Conservation (phyloP, 2,888 invertebrate species). For the Diogma glabrata region DNA sequence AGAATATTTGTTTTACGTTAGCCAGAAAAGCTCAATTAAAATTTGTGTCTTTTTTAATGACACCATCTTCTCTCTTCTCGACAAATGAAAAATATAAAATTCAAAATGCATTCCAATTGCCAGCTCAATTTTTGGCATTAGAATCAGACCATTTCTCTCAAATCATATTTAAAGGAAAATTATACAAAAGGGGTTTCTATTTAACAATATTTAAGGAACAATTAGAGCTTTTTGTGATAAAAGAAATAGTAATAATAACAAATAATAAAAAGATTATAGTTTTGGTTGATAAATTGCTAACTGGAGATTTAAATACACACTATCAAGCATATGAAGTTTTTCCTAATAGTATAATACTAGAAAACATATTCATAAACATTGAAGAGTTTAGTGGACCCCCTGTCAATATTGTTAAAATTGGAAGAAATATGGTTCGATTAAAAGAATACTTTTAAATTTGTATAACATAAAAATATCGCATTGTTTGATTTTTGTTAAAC, state of each 20-base stretch:
- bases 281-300: background rate
- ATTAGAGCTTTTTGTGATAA: conserved; percentile 2
- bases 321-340: background rate
- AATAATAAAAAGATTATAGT: background rate
- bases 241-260: background rate
- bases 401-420: background rate
- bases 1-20: conserved; percentile 10
- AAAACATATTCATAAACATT: background rate
- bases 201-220: background rate
- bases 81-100: background rate
- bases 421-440: background rate
- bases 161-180: background rate
- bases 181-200: background rate
- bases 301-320: background rate
- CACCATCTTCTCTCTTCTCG: background rate
- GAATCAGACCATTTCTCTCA: background rate
- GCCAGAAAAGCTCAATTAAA: conserved; percentile 11
- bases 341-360: background rate
- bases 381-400: background rate
- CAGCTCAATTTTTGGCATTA: background rate
- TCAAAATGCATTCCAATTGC: no score
- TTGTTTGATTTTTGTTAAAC: no score
- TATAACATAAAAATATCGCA: no score
- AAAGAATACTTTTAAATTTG: conserved; percentile 1
- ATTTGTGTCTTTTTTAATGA: background rate